These are phyloP conservation scores for Pseudotriccus pelzelni DNA, from an alignment of 2,797 vertebrate species.

Conservation along the genomic window DNA sequence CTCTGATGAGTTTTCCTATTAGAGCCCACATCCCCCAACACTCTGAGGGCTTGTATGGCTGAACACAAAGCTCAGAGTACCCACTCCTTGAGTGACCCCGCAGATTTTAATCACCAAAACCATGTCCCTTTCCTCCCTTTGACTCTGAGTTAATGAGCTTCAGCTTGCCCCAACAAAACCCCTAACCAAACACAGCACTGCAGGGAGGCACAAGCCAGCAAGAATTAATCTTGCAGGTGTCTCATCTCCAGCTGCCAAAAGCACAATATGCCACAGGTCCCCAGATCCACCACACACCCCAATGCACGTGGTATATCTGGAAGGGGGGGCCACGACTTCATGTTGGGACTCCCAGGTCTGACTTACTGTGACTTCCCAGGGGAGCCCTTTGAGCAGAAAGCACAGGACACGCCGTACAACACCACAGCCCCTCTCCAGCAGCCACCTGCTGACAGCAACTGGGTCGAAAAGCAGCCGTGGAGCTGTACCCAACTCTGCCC, in stretches of 20 bases:
- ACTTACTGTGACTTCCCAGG: too few relatives aligned
- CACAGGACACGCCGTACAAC: fast-evolving
- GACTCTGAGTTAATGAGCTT: not conserved
- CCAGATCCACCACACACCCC: fast-evolving
- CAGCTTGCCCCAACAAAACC: not conserved
- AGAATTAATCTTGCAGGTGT: not conserved
- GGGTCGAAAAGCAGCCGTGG: not conserved
- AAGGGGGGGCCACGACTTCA: not conserved
- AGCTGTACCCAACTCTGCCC: not conserved
- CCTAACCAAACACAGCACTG: not conserved
- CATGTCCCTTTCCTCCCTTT: not conserved
- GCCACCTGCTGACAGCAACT: not conserved
- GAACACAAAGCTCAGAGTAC: not conserved
- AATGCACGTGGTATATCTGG: fast-evolving
- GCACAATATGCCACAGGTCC: not conserved
- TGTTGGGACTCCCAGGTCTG: not conserved
- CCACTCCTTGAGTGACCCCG: not conserved
- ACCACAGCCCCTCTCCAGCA: not conserved
- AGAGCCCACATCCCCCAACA: not conserved
- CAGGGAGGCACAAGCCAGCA: not conserved
- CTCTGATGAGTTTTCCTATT: not conserved
- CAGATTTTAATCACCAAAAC: not conserved
- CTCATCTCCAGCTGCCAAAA: not conserved
- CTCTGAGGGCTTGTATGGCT: not conserved
- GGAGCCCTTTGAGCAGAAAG: not conserved